Evolutionary conservation across 2,797 vertebrate genomes (phyloP), one percentile per base, ranked within the genome.

Genomic region (Labeo calbasu): DNA sequence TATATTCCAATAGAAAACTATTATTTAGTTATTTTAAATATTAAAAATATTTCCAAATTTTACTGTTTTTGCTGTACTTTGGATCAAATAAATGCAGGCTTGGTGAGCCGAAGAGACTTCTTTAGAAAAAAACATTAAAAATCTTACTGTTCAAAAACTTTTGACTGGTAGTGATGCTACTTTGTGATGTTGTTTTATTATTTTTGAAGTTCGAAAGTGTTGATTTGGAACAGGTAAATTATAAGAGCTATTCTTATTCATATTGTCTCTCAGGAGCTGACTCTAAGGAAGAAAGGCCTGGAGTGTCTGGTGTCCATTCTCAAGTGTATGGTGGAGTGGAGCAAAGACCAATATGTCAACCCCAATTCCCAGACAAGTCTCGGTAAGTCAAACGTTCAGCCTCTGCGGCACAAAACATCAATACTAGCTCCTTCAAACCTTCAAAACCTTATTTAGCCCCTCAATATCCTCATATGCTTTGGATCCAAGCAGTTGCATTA

Each of bases 261-360:
- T 23, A 11, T 71, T 82, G 28, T 55, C 79, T 51, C 87, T 5
- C 84, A 99, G 98, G 98, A 99, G 91, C 93, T 99, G 91, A 99
- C 97, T 84, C 94, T 99, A 87, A 95, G 98, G 87, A 99, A 99
- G 91, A 99, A 99, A 88, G 98, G 98, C 61, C 93, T 99, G 87
- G 98, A 99, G 91, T 99, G 98, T 89, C 93, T 99, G 76, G 98
- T 99, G 72, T 99, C 98, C 0, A 99, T 99, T 92, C 92, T 99
- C 89, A 99, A 99, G 89, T 99, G 98, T 89, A 99, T 99, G 98
- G 98, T 99, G 69, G 98, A 99, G 88, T 99, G 98, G 98, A 99
- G 98, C 92, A 99, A 99, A 92, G 98, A 99, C 94, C 97, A 98
- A 14, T 99, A 99, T 50, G 98, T 99, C 89, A 99, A 99, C 92